Base-by-base conservation (phyloP, 2,113 vertebrate genomes). In the Petromus typicus region DNA sequence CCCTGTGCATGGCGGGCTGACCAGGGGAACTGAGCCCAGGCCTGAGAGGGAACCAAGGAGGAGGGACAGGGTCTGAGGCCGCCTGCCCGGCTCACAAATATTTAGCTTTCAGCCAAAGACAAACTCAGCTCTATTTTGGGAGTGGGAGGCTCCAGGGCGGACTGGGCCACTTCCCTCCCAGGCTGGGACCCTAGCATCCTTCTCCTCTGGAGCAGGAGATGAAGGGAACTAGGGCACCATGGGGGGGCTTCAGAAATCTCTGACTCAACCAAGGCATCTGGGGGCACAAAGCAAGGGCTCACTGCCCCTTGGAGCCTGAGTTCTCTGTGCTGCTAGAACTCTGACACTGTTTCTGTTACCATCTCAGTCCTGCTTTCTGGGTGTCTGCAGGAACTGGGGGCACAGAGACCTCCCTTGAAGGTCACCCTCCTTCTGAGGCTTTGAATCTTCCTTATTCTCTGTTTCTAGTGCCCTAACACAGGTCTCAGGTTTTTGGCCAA, bases 121-220 rank as follows among this genome's bases (percentile, higher is more conserved):
- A 98, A 98, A 98, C 97, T 98, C 85, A 96, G 94, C 97, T 97
- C 97, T 98, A 98, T 98, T 98, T 98, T 98, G 97, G 97, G 97
- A 98, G 97, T 98, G 97, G 97, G 97, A 97, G 97, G 97, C 96
- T 97, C 97, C 96, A 96, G 91, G 91, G 88, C 45, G 32, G 95
- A 86, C 94, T 95, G 91, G 79, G 91, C 96, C 76, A 96, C 94
- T 98, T 97, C 97, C 96, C 97, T 87, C 95, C 54, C 32, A 94
- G 96, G 69, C 97, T 85, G 66, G 87, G 97, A 97, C 97, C 97
- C 97, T 96, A 87, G 83, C n/a, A 94, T 87, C 94, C 80, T 82
- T 95, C 51, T 67, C 61, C 63, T 86, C 90, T 82, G 64, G 73
- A 20, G 13, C 86, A 91, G 45, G 51, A 45, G 48, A 81, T 84